Percentiles rank a stretch among this genome's conserved stretches.
Conservation (phyloP, 2,888 invertebrate species). For the Lochmaea capreae region DNA sequence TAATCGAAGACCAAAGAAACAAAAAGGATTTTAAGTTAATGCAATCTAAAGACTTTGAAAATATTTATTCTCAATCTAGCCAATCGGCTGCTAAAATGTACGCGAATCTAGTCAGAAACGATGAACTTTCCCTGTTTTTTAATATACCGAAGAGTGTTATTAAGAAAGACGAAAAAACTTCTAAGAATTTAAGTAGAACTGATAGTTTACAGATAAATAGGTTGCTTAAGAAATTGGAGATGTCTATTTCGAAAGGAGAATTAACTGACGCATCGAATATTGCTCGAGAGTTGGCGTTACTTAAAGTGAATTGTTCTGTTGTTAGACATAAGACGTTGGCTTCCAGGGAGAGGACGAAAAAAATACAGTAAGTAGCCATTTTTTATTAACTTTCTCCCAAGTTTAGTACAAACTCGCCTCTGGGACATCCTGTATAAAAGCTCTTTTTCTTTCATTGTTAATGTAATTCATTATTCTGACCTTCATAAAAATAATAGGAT, state of each 20-base stretch:
- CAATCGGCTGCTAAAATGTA: constrained; percentile 63
- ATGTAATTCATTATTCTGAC: neutral
- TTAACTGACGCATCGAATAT: constrained; percentile 80
- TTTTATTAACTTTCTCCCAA: neutral
- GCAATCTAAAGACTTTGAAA: constrained; percentile 70
- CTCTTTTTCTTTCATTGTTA: neutral
- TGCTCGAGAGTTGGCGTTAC: constrained; percentile 80
- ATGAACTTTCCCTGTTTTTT: constrained; percentile 61
- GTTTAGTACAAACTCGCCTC: too few relatives aligned
- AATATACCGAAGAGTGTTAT: constrained; percentile 61
- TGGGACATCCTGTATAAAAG: too few relatives aligned
- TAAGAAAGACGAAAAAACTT: constrained; percentile 49
- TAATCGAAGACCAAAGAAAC: constrained; percentile 47
- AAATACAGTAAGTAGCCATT: constrained; percentile 44
- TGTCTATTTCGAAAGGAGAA: constrained; percentile 82
- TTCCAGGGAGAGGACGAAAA: constrained; percentile 36
- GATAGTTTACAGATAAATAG: constrained; percentile 72
- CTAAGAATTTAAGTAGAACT: constrained; percentile 59
- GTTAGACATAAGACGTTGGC: constrained; percentile 64
- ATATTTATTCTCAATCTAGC: constrained; percentile 64
- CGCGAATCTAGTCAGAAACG: constrained; percentile 65
- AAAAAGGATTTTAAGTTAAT: constrained; percentile 67
- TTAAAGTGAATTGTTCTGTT: constrained; percentile 81
- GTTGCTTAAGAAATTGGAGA: constrained; percentile 78
- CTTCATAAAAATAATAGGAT: neutral